Evolutionary conservation across 2,888 invertebrate species (phyloP).

Genomic region (Epinotia demarniana): DNA sequence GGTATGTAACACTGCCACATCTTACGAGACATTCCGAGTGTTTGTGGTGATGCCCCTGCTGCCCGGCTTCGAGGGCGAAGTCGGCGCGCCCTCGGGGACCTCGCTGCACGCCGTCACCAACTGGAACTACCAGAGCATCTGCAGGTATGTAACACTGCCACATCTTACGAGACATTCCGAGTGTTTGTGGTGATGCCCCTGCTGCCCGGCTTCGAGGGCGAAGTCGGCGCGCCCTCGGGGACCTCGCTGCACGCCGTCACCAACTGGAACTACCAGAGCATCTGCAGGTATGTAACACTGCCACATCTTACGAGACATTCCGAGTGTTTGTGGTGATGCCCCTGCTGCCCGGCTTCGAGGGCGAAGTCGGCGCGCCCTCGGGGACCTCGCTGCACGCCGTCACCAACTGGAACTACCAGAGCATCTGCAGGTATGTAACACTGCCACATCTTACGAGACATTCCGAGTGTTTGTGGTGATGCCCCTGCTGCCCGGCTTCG

Average conservation of each 20-base stretch:
- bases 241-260: conserved; percentile 96
- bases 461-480: conserved; percentile 88
- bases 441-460: neutral
- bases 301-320: neutral
- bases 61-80: conserved; percentile 98
- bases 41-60: conserved; percentile 97
- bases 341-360: conserved; percentile 97
- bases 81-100: conserved; percentile 94
- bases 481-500: conserved; percentile 97
- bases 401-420: conserved; percentile 98
- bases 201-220: conserved; percentile 97
- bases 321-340: conserved; percentile 93
- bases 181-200: conserved; percentile 96
- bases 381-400: conserved; percentile 96
- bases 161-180: neutral
- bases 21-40: too few species aligned
- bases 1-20: conserved; percentile 76
- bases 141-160: conserved; percentile 83
- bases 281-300: conserved; percentile 87
- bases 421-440: conserved; percentile 90
- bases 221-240: conserved; percentile 95
- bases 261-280: conserved; percentile 98
- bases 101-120: conserved; percentile 97
- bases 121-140: conserved; percentile 98
- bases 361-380: conserved; percentile 95